phyloP scores from a whole-genome alignment of 1,140 invertebrate genomes.

The Drosophila tani region DNA sequence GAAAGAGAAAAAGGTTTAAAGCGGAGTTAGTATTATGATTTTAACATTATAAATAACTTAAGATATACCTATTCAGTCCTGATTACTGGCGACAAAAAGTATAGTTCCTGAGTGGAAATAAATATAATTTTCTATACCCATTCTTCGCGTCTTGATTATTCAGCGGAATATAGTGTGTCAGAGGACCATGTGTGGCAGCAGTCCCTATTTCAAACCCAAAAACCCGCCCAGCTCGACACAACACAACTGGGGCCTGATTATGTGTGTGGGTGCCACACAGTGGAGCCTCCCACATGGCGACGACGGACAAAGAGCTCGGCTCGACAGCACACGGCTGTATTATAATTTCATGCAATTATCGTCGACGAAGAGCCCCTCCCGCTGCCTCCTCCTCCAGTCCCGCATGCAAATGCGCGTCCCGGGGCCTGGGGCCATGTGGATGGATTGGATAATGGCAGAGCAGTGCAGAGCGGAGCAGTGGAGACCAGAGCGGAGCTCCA shows the following conservation, averaged over 20 bases:
- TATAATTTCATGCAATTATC: slow-evolving; percentile 84
- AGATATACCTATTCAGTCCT: not conserved
- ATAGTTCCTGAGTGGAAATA: slow-evolving; percentile 33
- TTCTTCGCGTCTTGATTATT: slow-evolving; percentile 13
- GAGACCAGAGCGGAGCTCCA: slow-evolving; percentile 4
- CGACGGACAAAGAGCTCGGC: slow-evolving; percentile 24
- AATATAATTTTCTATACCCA: slow-evolving; percentile 26
- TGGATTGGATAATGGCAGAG: slow-evolving; percentile 52
- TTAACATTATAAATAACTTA: not conserved
- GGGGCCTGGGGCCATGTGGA: slow-evolving; percentile 37
- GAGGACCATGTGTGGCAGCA: slow-evolving; percentile 30
- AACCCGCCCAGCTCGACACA: slow-evolving; percentile 3
- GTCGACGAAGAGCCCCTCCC: slow-evolving; percentile 50
- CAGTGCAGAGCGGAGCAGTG: too few relatives aligned
- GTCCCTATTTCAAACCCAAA: too few relatives aligned
- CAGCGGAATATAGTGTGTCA: slow-evolving; percentile 31
- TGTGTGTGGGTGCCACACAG: slow-evolving; percentile 55
- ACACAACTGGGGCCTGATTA: slow-evolving; percentile 29
- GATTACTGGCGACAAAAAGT: not conserved
- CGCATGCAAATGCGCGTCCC: slow-evolving; percentile 53
- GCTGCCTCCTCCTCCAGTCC: too few relatives aligned
- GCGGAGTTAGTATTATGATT: slow-evolving; percentile 3
- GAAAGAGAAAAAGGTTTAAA: not conserved
- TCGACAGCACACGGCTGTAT: slow-evolving; percentile 56
- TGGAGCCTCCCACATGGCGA: slow-evolving; percentile 49